Base-by-base conservation (phyloP, 2,113 vertebrate genomes). In the Gymnocephalus cernua region DNA sequence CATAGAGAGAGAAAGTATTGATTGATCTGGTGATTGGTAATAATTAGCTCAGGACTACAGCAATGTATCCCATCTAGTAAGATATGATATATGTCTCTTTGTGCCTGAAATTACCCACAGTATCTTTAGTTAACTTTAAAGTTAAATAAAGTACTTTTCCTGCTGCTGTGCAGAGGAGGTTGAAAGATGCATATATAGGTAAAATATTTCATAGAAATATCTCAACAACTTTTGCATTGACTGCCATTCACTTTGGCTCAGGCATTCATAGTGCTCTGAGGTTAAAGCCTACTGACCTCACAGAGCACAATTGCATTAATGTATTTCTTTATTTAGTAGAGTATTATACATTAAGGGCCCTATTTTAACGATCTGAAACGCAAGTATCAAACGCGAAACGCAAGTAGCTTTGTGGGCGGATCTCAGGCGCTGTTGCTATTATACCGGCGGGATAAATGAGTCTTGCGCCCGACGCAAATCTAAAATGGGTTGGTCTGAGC, bases 11-110 rank as follows among this genome's bases (percentile, higher is more conserved):
- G 5, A 32, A 32, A 32, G 32, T 32, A 4, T 56, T 65, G 61
- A 54, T 71, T 58, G 61, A 18, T 59, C 19, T 58, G 4, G 57
- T 48, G 56, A 48, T 51, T 71, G 65, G 51, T 62, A 13, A 62
- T 69, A 41, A 62, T 74, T 54, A 54, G 18, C 61, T n/a, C 32
- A 29, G 14, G 56, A 47, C 11, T 16, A 23, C 38, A 14, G 57
- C 32, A 48, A 64, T 50, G 44, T 16, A 54, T 27, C 15, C 51
- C 9, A 11, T 51, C 16, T 8, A 10, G 44, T 54, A 35, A 29
- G 45, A 62, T 19, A 53, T 21, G 21, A 38, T 16, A 32, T 4
- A 18, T n/a, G 8, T 61, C 48, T 64, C 29, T 16, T 53, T 15
- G 29, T 44, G 41, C 18, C 6, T 51, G 23, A n/a, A 47, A 64